phyloP scores from a whole-genome alignment of 2,888 invertebrate genomes.

The Drosophila rubida region DNA sequence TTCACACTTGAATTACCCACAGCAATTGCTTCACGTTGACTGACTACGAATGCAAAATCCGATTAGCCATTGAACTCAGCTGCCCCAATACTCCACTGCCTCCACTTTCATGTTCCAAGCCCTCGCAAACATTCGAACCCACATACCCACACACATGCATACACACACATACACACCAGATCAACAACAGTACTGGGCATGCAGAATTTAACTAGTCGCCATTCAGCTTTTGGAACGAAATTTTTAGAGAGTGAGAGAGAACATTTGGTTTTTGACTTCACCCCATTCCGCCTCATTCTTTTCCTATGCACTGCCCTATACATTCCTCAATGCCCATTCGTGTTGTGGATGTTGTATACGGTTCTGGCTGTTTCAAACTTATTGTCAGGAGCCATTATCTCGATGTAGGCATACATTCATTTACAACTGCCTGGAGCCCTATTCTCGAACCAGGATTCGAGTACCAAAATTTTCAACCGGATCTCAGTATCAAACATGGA shows the following conservation, averaged over 20 bases:
- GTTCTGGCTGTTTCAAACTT: slow-evolving; percentile 29
- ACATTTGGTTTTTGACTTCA: slow-evolving; percentile 58
- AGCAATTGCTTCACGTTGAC: slow-evolving; percentile 78
- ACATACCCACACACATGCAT: slow-evolving; percentile 6
- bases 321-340: background rate
- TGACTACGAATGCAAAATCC: slow-evolving; percentile 72
- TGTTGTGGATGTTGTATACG: too few relatives aligned
- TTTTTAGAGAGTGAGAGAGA: slow-evolving; percentile 21
- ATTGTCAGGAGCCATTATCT: slow-evolving; percentile 61
- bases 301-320: background rate
- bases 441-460: background rate
- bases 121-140: slow-evolving; percentile 1
- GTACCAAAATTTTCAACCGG: background rate
- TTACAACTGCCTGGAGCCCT: slow-evolving; percentile 60
- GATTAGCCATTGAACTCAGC: slow-evolving; percentile 68
- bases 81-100: slow-evolving; percentile 15
- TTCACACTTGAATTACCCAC: slow-evolving; percentile 74
- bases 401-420: slow-evolving; percentile 64
- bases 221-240: slow-evolving; percentile 54
- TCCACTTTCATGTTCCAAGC: background rate
- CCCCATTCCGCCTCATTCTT: background rate
- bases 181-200: slow-evolving; percentile 22
- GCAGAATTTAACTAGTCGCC: slow-evolving; percentile 66
- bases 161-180: slow-evolving; percentile 3
- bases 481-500: slow-evolving; percentile 26